A percentile compares a stretch with the other conserved stretches of the same genome.
phyloP scores from a whole-genome alignment of 2,797 vertebrate species.

The Mormyrus proboscirostris region DNA sequence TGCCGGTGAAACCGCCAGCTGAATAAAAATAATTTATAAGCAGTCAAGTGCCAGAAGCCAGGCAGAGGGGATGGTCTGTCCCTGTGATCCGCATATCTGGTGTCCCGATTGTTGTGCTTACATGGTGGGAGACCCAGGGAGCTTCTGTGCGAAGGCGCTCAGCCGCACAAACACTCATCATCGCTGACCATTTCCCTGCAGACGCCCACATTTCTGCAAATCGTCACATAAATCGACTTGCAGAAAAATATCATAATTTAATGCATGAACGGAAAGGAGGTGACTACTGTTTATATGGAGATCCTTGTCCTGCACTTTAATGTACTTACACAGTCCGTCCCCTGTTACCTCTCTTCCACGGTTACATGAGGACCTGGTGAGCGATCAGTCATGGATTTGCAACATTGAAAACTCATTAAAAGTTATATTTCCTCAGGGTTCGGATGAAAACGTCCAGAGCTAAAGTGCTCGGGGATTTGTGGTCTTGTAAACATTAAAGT shows the following conservation, averaged over 20 bases:
- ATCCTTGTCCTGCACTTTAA: background rate
- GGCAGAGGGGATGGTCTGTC: conserved; percentile 61
- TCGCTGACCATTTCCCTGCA: background rate
- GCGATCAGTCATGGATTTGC: background rate
- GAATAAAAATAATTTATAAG: background rate
- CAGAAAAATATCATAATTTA: background rate
- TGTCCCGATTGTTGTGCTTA: background rate
- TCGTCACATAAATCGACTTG: background rate
- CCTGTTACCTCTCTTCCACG: background rate
- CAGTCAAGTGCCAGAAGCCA: conserved; percentile 58
- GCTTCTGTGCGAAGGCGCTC: no score
- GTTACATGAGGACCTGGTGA: background rate
- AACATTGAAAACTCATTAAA: conserved; percentile 30
- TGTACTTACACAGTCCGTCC: background rate
- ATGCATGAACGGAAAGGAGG: background rate
- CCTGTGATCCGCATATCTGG: background rate
- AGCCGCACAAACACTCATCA: background rate
- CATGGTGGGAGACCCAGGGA: background rate
- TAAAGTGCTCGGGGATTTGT: conserved; percentile 87
- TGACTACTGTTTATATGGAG: background rate
- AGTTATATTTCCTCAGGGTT: conserved; percentile 84
- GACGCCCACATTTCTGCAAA: background rate
- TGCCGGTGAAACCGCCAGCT: background rate
- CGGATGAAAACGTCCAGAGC: conserved; percentile 74
- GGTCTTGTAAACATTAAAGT: conserved; percentile 98